phyloP scores from a whole-genome alignment of 2,113 vertebrate genomes.

The Pterocles orientalis region DNA sequence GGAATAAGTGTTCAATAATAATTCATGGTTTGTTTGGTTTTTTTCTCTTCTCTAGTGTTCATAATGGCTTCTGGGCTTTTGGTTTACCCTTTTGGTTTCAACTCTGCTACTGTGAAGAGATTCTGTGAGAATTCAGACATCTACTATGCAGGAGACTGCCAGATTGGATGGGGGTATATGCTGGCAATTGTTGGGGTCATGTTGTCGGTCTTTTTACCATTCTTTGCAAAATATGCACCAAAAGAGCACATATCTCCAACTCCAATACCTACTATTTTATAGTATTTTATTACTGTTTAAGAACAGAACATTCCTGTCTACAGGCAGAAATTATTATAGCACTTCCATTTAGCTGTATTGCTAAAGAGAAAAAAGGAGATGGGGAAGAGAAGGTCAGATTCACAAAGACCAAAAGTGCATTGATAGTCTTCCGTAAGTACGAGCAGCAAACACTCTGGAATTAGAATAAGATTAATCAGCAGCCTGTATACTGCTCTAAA shows the following conservation, averaged over 20 bases:
- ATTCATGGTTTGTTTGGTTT: not conserved
- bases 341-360: constrained; percentile 63
- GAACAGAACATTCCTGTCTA: constrained; percentile 50
- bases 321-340: constrained; percentile 46
- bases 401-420: constrained; percentile 68
- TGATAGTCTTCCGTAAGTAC: constrained; percentile 78
- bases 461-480: not conserved
- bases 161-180: constrained; percentile 95
- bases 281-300: constrained; percentile 71
- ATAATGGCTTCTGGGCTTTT: constrained; percentile 92
- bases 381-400: constrained; percentile 54
- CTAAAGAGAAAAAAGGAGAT: constrained; percentile 42
- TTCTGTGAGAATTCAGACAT: constrained; percentile 88
- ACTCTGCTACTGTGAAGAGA: constrained; percentile 86
- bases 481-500: constrained; percentile 28
- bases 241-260: constrained; percentile 92
- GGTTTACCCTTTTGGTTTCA: constrained; percentile 91
- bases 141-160: constrained; percentile 91
- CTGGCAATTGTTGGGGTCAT: constrained; percentile 92
- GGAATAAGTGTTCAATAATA: not conserved
- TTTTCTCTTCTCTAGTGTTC: constrained; percentile 81
- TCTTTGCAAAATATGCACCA: constrained; percentile 94
- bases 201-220: constrained; percentile 93
- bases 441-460: constrained; percentile 53
- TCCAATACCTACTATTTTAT: constrained; percentile 91